Evolutionary conservation across 2,113 vertebrate species (phyloP).

Genomic region (Psophia crepitans): DNA sequence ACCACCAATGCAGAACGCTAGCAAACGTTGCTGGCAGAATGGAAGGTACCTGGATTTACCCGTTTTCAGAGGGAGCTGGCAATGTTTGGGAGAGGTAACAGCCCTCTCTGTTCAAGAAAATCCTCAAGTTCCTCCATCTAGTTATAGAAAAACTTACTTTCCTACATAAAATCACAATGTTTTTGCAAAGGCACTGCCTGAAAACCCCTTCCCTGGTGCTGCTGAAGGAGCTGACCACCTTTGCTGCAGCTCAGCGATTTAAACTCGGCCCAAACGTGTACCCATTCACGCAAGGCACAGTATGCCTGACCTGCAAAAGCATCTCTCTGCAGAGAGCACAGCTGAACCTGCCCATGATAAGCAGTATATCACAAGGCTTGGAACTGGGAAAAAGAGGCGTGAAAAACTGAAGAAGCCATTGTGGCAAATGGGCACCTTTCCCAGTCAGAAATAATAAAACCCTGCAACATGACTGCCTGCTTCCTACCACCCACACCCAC

Average conservation of each 20-base stretch:
- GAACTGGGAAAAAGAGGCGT: neutral
- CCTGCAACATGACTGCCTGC: conserved; percentile 4
- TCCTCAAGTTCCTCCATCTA: neutral
- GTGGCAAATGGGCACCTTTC: conserved; percentile 37
- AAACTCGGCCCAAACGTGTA: fast-evolving
- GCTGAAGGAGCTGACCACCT: neutral
- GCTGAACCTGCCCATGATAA: neutral
- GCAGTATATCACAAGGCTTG: neutral
- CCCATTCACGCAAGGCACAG: neutral
- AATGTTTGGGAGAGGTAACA: neutral
- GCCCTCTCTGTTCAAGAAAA: neutral
- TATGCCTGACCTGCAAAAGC: neutral
- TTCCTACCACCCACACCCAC: conserved; percentile 20
- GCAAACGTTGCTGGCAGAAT: neutral
- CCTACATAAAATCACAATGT: neutral
- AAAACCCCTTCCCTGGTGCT: neutral
- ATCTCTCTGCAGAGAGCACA: neutral
- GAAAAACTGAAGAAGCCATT: neutral
- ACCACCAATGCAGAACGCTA: neutral
- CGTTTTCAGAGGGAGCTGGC: neutral
- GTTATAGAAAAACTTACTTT: neutral
- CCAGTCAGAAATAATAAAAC: conserved; percentile 34
- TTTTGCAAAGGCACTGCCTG: neutral
- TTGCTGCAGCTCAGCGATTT: neutral
- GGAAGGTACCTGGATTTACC: neutral